phyloP scores from a whole-genome alignment of 2,888 invertebrate species.

The Drosophila merina region DNA sequence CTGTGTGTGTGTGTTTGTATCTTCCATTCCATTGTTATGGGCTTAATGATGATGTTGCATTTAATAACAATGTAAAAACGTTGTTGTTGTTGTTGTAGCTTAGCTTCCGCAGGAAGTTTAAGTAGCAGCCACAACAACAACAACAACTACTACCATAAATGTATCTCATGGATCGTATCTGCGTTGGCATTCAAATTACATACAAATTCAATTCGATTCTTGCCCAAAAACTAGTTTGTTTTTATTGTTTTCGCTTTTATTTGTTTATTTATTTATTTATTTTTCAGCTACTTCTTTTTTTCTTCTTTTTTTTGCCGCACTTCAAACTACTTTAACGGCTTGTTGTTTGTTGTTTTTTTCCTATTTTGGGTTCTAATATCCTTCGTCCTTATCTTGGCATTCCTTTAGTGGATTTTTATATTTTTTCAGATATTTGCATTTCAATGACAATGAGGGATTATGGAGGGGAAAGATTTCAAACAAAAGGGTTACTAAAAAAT shows the following conservation, averaged over 20 bases:
- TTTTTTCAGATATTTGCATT: conserved; percentile 38
- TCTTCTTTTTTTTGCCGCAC: conserved; percentile 43
- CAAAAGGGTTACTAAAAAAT: neutral
- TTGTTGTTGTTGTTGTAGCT: conserved; percentile 53
- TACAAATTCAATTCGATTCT: conserved; percentile 68
- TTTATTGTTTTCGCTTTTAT: conserved; percentile 35
- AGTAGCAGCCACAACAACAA: conserved; percentile 51
- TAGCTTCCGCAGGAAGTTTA: conserved; percentile 77
- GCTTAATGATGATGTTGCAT: conserved; percentile 77
- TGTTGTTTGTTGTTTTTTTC: conserved; percentile 46
- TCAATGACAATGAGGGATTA: conserved; percentile 4
- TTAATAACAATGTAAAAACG: conserved; percentile 53
- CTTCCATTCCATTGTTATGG: conserved; percentile 73
- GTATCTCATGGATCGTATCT: conserved; percentile 36
- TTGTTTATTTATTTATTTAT: conserved; percentile 49
- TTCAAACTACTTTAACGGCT: conserved; percentile 62
- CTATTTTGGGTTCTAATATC: conserved; percentile 47
- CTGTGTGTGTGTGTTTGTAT: conserved; percentile 33
- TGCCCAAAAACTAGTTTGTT: conserved; percentile 62
- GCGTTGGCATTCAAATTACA: conserved; percentile 50
- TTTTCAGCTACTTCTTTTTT: conserved; percentile 32
- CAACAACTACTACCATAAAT: conserved; percentile 12
- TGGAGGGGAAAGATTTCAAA: neutral
- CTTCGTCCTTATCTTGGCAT: conserved; percentile 18
- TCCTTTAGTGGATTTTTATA: conserved; percentile 24